Percentiles rank a stretch among this genome's conserved stretches.
Evolutionary conservation across 2,888 invertebrate genomes (phyloP).

Genomic region (Sarcophaga carnaria): DNA sequence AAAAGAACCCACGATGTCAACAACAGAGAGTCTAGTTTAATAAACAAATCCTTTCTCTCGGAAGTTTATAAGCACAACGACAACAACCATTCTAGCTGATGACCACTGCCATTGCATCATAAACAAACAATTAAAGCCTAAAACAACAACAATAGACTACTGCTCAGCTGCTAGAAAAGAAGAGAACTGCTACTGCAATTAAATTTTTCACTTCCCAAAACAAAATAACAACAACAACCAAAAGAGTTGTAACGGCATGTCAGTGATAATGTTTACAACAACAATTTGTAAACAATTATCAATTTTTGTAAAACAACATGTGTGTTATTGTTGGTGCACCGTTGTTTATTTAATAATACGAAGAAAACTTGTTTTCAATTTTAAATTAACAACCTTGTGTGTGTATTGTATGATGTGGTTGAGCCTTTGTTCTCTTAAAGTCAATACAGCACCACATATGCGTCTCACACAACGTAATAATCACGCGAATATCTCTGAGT

Average conservation of each 20-base stretch:
- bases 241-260: too few relatives aligned
- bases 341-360: background rate
- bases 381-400: slow-evolving; percentile 40
- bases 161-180: slow-evolving; percentile 7
- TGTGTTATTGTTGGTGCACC: slow-evolving; percentile 2
- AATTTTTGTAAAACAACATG: background rate
- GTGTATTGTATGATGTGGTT: slow-evolving; percentile 60
- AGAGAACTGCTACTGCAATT: background rate
- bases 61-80: slow-evolving; percentile 3
- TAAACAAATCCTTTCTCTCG: slow-evolving; percentile 21
- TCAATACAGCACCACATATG: slow-evolving; percentile 72
- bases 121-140: slow-evolving; percentile 36
- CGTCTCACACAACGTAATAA: slow-evolving; percentile 85
- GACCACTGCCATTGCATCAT: slow-evolving; percentile 23
- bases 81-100: background rate
- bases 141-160: slow-evolving; percentile 24
- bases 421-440: background rate
- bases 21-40: slow-evolving; percentile 52
- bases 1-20: slow-evolving; percentile 23
- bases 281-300: slow-evolving; percentile 52
- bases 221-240: too few relatives aligned
- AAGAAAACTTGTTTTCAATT: slow-evolving; percentile 25
- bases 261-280: slow-evolving; percentile 16
- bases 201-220: background rate
- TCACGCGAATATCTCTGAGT: slow-evolving; percentile 88